Percentiles rank a stretch among this genome's conserved stretches.
Conservation (phyloP, 1,140 invertebrate species). For the Lordiphosa collinella region DNA sequence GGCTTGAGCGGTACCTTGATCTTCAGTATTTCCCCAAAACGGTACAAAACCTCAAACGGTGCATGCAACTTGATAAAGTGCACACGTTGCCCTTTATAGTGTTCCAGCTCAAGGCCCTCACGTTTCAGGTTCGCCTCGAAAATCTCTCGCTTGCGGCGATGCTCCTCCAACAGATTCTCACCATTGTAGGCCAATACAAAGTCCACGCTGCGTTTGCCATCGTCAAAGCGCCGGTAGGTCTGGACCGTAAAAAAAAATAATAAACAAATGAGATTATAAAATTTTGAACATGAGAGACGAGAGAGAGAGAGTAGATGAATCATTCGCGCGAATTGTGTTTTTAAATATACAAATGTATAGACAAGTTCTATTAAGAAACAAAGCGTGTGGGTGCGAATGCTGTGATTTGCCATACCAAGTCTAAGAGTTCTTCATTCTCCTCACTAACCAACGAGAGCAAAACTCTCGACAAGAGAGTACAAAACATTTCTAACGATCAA, state of each 20-base stretch:
- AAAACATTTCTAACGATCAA: no score
- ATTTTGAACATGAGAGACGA: neutral
- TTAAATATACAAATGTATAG: constrained; percentile 26
- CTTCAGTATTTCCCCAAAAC: constrained; percentile 93
- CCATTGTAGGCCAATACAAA: constrained; percentile 85
- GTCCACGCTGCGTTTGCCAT: constrained; percentile 81
- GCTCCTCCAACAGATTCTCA: constrained; percentile 73
- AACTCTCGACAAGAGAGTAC: no score
- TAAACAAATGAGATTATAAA: constrained; percentile 3
- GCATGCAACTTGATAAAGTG: constrained; percentile 88
- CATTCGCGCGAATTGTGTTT: constrained; percentile 5
- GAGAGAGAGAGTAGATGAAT: constrained; percentile 1
- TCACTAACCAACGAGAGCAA: neutral
- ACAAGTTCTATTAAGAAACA: constrained; percentile 14
- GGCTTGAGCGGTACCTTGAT: constrained; percentile 92
- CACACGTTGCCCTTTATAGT: constrained; percentile 82
- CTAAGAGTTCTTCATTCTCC: constrained; percentile 10
- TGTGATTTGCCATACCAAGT: neutral
- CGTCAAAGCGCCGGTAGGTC: constrained; percentile 78
- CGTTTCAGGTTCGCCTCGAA: constrained; percentile 83
- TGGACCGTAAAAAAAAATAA: constrained; percentile 15
- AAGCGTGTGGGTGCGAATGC: constrained; percentile 55
- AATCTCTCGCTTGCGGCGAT: constrained; percentile 81
- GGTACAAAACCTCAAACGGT: constrained; percentile 87
- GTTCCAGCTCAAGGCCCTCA: constrained; percentile 84